Conservation (phyloP, 2,797 vertebrate species). For the Anolis apletophallus region DNA sequence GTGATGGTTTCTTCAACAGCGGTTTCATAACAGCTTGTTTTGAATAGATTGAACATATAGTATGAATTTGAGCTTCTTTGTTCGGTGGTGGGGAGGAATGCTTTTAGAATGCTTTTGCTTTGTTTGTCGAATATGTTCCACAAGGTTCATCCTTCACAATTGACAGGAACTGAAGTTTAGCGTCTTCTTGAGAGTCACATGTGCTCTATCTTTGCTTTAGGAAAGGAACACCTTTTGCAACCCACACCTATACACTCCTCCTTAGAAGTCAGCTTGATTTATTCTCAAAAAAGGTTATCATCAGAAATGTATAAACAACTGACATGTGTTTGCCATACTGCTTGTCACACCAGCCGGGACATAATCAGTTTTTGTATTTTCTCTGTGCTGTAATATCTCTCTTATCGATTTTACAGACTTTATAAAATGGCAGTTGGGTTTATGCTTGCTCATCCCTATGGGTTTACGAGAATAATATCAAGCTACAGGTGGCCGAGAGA, state of each 20-base stretch:
- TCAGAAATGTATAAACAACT: not conserved
- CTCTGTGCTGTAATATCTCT: conserved; percentile 15
- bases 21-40: too few species aligned
- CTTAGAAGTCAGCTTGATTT: not conserved
- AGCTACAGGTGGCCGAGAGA: conserved; percentile 89
- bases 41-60: too few species aligned
- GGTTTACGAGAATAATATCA: conserved; percentile 92
- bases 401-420: conserved; percentile 69
- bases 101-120: not conserved
- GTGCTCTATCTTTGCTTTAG: not conserved
- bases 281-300: not conserved
- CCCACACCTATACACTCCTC: not conserved
- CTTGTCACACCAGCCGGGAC: not conserved
- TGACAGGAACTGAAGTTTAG: not conserved
- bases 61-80: not conserved
- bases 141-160: not conserved
- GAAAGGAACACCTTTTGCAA: too few species aligned
- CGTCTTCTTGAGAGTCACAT: too few species aligned
- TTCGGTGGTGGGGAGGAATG: not conserved
- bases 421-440: conserved; percentile 91
- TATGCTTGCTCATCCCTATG: conserved; percentile 95
- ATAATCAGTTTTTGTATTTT: not conserved
- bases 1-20: too few species aligned
- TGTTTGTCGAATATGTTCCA: not conserved
- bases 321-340: not conserved